Evolutionary conservation across 1,140 invertebrate species (phyloP).

Genomic region (Nasonia longicornis): DNA sequence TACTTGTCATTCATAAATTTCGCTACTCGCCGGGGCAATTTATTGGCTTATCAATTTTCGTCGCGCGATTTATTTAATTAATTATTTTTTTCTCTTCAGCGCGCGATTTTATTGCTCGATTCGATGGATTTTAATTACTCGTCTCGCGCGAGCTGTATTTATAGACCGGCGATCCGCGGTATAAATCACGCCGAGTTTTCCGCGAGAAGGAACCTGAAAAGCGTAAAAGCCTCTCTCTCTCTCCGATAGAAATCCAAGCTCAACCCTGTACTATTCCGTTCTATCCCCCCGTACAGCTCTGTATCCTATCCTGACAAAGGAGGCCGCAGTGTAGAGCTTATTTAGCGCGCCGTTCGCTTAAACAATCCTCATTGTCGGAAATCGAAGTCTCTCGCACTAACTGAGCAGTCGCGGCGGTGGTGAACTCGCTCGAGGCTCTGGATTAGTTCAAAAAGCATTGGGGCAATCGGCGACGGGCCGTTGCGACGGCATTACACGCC

Average conservation of each 20-base stretch:
- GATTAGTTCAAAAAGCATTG: conserved; percentile 39
- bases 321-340: conserved; percentile 22
- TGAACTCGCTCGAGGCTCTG: neutral
- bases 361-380: conserved; percentile 45
- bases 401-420: neutral
- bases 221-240: conserved; percentile 21
- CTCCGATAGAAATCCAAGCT: conserved; percentile 21
- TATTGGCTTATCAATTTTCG: conserved; percentile 40
- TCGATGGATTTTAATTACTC: neutral
- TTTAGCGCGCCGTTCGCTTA: conserved; percentile 42
- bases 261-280: neutral
- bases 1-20: conserved; percentile 41
- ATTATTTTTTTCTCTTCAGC: neutral
- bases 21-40: conserved; percentile 9
- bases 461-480: conserved; percentile 36
- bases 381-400: conserved; percentile 27
- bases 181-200: neutral
- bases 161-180: neutral
- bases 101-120: neutral
- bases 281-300: neutral
- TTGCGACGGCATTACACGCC: conserved; percentile 24
- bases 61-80: conserved; percentile 29
- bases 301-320: conserved; percentile 30
- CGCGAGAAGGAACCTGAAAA: neutral
- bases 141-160: neutral